A percentile compares a stretch with the other conserved stretches of the same genome.
phyloP scores from a whole-genome alignment of 2,113 vertebrate species.

The Sula dactylatra region DNA sequence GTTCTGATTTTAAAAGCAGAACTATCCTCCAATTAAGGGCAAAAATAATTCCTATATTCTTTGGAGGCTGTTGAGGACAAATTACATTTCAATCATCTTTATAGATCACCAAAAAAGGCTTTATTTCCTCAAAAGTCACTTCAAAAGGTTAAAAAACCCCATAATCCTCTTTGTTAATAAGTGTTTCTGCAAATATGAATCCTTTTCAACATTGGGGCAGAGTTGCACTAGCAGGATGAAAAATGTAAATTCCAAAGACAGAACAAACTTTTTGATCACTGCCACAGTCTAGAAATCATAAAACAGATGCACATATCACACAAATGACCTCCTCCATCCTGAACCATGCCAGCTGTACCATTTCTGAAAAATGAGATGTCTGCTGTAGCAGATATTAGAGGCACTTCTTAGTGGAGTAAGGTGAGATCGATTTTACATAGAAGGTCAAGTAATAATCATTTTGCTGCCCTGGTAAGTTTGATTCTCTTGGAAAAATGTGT shows the following conservation, averaged over 20 bases:
- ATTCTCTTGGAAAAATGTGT: not conserved
- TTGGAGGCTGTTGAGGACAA: not conserved
- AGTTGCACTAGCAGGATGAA: not conserved
- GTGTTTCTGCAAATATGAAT: not conserved
- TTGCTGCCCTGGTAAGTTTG: not conserved
- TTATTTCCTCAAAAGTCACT: not conserved
- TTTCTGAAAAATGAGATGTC: not conserved
- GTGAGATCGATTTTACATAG: not conserved
- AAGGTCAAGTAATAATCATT: not conserved
- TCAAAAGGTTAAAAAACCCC: not conserved
- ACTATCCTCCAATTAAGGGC: not conserved
- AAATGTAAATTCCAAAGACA: not conserved
- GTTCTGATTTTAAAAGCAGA: not conserved
- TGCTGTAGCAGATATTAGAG: not conserved
- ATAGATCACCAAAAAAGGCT: not conserved
- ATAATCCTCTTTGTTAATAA: not conserved
- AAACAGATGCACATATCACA: not conserved
- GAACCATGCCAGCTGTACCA: not conserved
- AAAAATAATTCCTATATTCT: not conserved
- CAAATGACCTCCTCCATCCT: not conserved
- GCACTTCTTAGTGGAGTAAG: not conserved
- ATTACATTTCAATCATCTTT: not conserved
- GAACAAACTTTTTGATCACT: not conserved
- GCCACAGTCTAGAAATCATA: not conserved
- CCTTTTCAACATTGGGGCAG: not conserved